A percentile compares a stretch with the other conserved stretches of the same genome.
These are phyloP conservation scores for Corythornis leucogaster DNA, from an alignment of 2,797 vertebrate species.

Conservation along the genomic window DNA sequence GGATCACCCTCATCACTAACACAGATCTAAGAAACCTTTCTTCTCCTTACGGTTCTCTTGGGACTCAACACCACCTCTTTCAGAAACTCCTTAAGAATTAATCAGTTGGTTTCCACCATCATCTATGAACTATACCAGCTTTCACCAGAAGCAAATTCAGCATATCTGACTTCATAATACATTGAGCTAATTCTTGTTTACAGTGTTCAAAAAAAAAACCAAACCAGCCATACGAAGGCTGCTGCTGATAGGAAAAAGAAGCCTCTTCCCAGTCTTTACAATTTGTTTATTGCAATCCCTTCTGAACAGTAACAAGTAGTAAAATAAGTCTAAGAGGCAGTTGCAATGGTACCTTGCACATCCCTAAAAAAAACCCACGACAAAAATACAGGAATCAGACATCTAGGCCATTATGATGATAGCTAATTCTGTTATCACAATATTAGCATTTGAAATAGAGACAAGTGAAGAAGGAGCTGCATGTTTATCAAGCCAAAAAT, in stretches of 20 bases:
- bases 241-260: neutral
- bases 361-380: neutral
- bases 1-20: neutral
- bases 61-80: neutral
- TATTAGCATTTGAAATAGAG: neutral
- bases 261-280: neutral
- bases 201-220: neutral
- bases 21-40: neutral
- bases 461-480: neutral
- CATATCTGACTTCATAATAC: neutral
- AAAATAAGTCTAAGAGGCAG: neutral
- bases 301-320: constrained; percentile 5
- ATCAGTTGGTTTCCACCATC: neutral
- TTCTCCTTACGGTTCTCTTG: neutral
- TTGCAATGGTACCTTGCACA: neutral
- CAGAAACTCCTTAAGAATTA: neutral
- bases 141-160: neutral
- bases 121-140: neutral
- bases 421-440: neutral
- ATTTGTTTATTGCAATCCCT: neutral
- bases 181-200: neutral
- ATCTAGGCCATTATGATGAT: neutral
- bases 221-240: neutral
- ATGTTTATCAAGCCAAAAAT: constrained; percentile 7
- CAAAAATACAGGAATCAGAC: neutral